Evolutionary conservation across 2,113 vertebrate species (phyloP), one percentile per base, ranked within the genome.

Genomic region (Anarrhichthys ocellatus): DNA sequence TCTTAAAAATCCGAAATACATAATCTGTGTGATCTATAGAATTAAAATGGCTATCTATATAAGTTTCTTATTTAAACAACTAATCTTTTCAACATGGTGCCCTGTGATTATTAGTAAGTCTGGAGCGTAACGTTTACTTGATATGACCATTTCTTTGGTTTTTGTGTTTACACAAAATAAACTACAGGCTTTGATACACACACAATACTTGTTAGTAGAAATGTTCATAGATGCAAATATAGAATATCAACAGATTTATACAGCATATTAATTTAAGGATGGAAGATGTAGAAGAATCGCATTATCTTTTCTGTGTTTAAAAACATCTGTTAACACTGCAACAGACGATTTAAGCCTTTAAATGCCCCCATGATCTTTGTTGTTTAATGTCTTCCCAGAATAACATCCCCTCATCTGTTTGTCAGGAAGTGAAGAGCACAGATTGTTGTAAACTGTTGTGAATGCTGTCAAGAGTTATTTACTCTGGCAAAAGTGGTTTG

Each of bases 401-500:
- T 9, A 4, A 56, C 13, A 3, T n/a, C n/a, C 9, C 54, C 8
- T 24, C 40, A 46, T 67, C 6, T 67, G 24, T 27, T 46, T 67
- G 40, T 24, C 0, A 7, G 65, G 65, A 46, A 46, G 64, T 27
- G 40, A 46, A 15, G 7, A 17, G 6, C 38, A 9, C 40, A 17
- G n/a, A 27, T 27, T 67, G 38, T 42, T 46, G 40, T 67, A 67
- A 65, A 65, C 63, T 8, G 20, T 34, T 62, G 59, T 40, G 63
- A 65, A 63, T 61, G 27, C 58, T 62, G 17, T 62, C 17, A 9
- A 38, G 34, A 38, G 32, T 10, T 63, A 38, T 38, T 63, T 63
- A 63, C 61, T 63, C 61, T 10, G 3, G 14, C 58, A 15, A 15
- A 15, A 32, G 27, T 36, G 29, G 8, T 36, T 9, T 62, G 32